These are phyloP conservation scores for Galerucella nymphaeae DNA, from an alignment of 2,888 invertebrate species.

Conservation along the genomic window DNA sequence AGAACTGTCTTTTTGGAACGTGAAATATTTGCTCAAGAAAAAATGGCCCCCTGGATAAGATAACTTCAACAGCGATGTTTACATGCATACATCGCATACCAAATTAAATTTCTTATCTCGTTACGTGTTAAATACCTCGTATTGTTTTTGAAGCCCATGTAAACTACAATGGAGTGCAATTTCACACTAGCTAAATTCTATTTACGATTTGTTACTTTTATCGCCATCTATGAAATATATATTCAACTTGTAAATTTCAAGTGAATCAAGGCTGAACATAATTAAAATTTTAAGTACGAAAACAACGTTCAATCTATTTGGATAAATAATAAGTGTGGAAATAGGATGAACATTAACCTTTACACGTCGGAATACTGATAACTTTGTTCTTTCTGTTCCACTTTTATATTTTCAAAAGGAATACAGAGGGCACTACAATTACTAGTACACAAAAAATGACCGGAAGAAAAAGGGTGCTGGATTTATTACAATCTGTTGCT, in stretches of 20 bases:
- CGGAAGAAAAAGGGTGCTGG: constrained; percentile 71
- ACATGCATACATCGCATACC: too few species aligned
- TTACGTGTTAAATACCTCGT: constrained; percentile 17
- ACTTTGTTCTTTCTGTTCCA: too few species aligned
- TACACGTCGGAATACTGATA: neutral
- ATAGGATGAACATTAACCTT: neutral
- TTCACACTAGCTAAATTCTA: neutral
- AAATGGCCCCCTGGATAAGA: too few species aligned
- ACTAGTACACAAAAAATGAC: neutral
- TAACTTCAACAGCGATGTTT: too few species aligned
- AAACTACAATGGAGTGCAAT: neutral
- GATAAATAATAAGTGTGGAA: neutral
- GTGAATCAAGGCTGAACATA: neutral
- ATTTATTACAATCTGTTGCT: constrained; percentile 74
- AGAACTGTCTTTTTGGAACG: too few species aligned
- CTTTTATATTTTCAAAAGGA: neutral
- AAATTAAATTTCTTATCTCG: neutral
- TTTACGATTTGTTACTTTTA: neutral
- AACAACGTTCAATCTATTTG: neutral
- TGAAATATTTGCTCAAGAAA: too few species aligned
- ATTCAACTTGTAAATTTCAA: neutral
- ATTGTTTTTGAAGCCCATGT: neutral
- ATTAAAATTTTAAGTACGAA: neutral
- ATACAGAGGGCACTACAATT: neutral
- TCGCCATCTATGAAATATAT: constrained; percentile 1